Evolutionary conservation across 1,140 invertebrate genomes (phyloP).

Genomic region (Battus philenor): DNA sequence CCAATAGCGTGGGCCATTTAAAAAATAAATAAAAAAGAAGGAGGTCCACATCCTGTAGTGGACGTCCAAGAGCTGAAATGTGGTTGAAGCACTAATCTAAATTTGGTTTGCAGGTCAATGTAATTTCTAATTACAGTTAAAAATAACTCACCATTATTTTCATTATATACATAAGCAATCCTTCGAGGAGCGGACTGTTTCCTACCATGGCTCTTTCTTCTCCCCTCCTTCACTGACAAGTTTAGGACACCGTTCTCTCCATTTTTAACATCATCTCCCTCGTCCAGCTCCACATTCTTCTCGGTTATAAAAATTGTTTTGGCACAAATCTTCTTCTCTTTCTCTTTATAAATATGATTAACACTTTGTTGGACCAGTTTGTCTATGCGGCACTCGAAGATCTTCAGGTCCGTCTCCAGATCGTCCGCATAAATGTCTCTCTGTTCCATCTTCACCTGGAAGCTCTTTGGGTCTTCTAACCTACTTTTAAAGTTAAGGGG

Average conservation of each 20-base stretch:
- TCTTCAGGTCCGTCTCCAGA: slow-evolving; percentile 28
- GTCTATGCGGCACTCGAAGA: slow-evolving; percentile 59
- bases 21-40: too few species aligned
- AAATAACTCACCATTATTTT: slow-evolving; percentile 47
- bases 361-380: slow-evolving; percentile 58
- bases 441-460: slow-evolving; percentile 15
- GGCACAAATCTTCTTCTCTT: slow-evolving; percentile 44
- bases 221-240: slow-evolving; percentile 50
- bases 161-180: slow-evolving; percentile 39
- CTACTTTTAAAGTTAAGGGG: slow-evolving; percentile 1
- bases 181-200: slow-evolving; percentile 55
- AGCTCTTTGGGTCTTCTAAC: slow-evolving; percentile 2
- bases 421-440: slow-evolving; percentile 7
- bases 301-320: slow-evolving; percentile 55
- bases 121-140: too few species aligned
- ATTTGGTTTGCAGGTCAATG: too few species aligned
- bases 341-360: slow-evolving; percentile 55
- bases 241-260: slow-evolving; percentile 43
- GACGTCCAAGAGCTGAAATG: too few species aligned
- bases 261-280: slow-evolving; percentile 17
- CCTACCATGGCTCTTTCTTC: slow-evolving; percentile 46
- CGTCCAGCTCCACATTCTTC: slow-evolving; percentile 15
- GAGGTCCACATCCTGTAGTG: too few species aligned
- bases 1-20: too few species aligned
- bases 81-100: too few species aligned